These are phyloP conservation scores for Odontothrips loti DNA, from an alignment of 2,888 invertebrate genomes.

Conservation along the genomic window DNA sequence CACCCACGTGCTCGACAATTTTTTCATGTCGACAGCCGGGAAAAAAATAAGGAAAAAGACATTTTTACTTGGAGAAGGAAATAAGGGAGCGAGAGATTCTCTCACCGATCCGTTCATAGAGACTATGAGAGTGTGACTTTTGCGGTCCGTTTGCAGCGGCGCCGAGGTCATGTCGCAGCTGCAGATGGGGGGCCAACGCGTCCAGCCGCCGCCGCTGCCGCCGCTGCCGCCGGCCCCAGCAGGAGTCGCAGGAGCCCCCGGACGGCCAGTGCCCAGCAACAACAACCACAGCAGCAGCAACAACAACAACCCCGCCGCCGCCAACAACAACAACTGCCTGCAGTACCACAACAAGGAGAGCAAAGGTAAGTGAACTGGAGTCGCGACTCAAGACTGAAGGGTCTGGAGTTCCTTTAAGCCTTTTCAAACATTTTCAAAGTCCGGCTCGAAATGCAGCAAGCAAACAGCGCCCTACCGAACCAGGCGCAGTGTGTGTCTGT, in stretches of 20 bases:
- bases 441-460: no score
- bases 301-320: slow-evolving; percentile 34
- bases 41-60: no score
- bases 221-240: slow-evolving; percentile 32
- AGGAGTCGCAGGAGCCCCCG: slow-evolving; percentile 40
- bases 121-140: no score
- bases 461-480: not conserved
- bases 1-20: not conserved
- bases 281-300: not conserved
- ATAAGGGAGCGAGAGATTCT: no score
- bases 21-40: not conserved
- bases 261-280: not conserved
- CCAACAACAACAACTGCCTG: slow-evolving; percentile 41
- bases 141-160: slow-evolving; percentile 37
- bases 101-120: no score
- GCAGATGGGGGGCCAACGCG: slow-evolving; percentile 39
- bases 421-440: no score
- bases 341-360: slow-evolving; percentile 29
- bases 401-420: no score
- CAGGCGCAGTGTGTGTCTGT: not conserved
- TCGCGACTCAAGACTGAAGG: no score
- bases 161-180: slow-evolving; percentile 46
- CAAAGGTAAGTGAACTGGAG: slow-evolving; percentile 43
- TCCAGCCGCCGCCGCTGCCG: slow-evolving; percentile 34
- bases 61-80: no score